Evolutionary conservation across 92 coral and sea anemone species (phyloP).

Genomic region (Metridium senile): DNA sequence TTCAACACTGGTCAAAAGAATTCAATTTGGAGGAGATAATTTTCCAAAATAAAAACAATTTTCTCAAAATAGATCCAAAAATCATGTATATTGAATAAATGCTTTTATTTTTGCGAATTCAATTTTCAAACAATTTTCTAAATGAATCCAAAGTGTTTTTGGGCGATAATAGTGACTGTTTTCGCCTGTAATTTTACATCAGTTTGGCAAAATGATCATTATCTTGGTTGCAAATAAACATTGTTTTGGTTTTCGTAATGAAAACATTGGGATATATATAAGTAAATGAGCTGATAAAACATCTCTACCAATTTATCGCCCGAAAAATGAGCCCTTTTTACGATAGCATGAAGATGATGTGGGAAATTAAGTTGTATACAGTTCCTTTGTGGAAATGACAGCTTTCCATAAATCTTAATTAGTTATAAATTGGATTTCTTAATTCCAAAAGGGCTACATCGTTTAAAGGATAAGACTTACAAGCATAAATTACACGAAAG

Average conservation of each 20-base stretch:
- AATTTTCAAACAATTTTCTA: no score
- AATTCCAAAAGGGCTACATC: constrained; percentile 1
- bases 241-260: background rate
- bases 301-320: background rate
- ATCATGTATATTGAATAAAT: no score
- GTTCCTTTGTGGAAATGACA: constrained; percentile 5
- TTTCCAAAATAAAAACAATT: no score
- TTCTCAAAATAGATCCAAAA: no score
- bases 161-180: background rate
- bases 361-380: background rate
- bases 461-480: no score
- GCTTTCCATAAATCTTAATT: constrained; percentile 1
- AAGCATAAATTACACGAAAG: no score
- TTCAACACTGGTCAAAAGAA: no score
- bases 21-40: no score
- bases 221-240: background rate
- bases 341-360: background rate
- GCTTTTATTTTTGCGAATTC: no score
- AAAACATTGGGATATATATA: background rate
- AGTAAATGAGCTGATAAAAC: background rate
- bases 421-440: background rate
- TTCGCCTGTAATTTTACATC: background rate
- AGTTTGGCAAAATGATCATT: background rate
- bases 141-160: no score
- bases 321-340: background rate